A percentile compares a stretch with the other conserved stretches of the same genome.
phyloP scores from a whole-genome alignment of 2,113 vertebrate genomes.

The Athene noctua region DNA sequence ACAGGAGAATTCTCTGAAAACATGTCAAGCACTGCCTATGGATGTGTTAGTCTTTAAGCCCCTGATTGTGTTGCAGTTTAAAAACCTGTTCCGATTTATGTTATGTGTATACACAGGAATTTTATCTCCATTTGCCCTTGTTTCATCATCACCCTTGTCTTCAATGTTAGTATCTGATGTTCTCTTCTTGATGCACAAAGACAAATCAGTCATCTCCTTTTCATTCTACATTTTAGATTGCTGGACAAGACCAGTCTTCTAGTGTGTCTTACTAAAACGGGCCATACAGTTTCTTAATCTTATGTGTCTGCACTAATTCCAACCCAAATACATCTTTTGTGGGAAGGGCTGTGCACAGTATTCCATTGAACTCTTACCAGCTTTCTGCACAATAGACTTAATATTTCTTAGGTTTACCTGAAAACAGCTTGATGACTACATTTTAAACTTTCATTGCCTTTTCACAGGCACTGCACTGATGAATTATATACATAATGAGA shows the following conservation, averaged over 20 bases:
- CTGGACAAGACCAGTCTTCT: neutral
- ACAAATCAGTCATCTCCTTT: neutral
- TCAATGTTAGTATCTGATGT: neutral
- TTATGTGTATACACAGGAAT: neutral
- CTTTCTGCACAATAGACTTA: constrained; percentile 22
- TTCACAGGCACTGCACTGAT: neutral
- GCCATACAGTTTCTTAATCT: neutral
- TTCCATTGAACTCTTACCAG: neutral
- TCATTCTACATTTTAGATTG: neutral
- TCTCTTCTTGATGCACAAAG: neutral
- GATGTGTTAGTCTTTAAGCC: neutral
- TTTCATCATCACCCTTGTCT: neutral
- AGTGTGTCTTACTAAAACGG: neutral
- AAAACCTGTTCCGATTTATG: neutral
- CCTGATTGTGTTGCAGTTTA: neutral
- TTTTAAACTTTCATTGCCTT: constrained; percentile 8
- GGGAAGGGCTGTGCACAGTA: neutral
- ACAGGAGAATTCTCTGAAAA: neutral
- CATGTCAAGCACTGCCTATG: neutral
- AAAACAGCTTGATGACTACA: constrained; percentile 18
- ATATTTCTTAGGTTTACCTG: constrained; percentile 31
- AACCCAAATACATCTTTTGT: neutral
- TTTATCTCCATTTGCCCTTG: neutral
- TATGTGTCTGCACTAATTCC: neutral
- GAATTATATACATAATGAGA: constrained; percentile 42